Conservation (phyloP, 2,888 invertebrate genomes). For the Dryocosmus kuriphilus region DNA sequence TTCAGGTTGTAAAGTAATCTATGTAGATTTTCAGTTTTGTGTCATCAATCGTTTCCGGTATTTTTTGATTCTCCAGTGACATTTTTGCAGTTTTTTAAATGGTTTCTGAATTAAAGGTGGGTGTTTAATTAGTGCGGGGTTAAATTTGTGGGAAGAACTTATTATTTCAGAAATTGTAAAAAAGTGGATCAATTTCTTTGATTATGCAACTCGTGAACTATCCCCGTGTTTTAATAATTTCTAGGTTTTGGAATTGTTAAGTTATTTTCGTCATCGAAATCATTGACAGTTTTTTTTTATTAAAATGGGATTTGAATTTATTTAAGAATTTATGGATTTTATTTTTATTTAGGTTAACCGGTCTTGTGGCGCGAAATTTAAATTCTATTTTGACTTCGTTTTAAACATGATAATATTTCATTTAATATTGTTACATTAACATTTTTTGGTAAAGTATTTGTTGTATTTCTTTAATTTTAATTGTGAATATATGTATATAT, state of each 20-base stretch:
- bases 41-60: conserved; percentile 24
- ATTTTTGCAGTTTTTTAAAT: background rate
- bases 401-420: background rate
- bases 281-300: background rate
- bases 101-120: conserved; percentile 1
- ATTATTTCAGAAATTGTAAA: background rate
- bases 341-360: background rate
- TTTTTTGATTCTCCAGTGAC: background rate
- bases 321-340: background rate
- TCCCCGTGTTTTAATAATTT: conserved; percentile 25
- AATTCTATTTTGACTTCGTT: background rate
- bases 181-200: conserved; percentile 18
- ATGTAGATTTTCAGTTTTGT: background rate
- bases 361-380: background rate
- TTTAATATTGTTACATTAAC: background rate
- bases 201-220: conserved; percentile 46
- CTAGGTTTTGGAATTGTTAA: background rate
- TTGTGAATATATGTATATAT: too few relatives aligned
- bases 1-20: background rate
- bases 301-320: background rate
- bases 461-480: too few relatives aligned
- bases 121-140: background rate
- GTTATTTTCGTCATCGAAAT: background rate
- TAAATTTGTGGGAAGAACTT: background rate
- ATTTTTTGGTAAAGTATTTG: too few relatives aligned